phyloP scores from a whole-genome alignment of 2,888 invertebrate species.

The Nemotelus nigrinus region DNA sequence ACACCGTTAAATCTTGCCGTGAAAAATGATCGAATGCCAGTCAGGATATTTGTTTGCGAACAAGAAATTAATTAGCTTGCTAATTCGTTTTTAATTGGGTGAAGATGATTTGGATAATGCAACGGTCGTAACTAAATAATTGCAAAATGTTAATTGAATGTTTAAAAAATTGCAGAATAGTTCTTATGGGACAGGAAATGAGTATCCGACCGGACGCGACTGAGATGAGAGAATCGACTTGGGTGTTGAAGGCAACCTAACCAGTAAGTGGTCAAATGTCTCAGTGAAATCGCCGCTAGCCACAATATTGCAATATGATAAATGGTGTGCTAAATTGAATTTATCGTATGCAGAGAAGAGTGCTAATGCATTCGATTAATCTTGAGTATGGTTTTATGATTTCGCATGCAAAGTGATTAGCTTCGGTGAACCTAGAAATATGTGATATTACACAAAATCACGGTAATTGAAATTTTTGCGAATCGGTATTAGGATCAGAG shows the following conservation, averaged over 20 bases:
- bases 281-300: slow-evolving; percentile 2
- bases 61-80: slow-evolving; percentile 34
- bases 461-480: not conserved
- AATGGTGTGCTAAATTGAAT: slow-evolving; percentile 21
- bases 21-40: slow-evolving; percentile 29
- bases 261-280: not conserved
- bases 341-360: slow-evolving; percentile 23
- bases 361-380: slow-evolving; percentile 30
- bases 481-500: too few species aligned
- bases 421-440: not conserved
- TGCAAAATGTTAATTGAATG: slow-evolving; percentile 36
- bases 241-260: too few species aligned
- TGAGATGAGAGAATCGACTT: too few species aligned
- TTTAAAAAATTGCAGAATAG: slow-evolving; percentile 27
- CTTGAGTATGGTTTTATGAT: not conserved
- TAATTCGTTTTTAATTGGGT: slow-evolving; percentile 42
- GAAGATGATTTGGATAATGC: slow-evolving; percentile 40
- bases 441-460: not conserved
- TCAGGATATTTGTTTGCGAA: slow-evolving; percentile 23
- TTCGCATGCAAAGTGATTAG: not conserved
- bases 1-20: slow-evolving; percentile 39
- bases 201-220: not conserved
- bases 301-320: slow-evolving; percentile 31
- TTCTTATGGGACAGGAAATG: not conserved
- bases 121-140: slow-evolving; percentile 16